These are phyloP conservation scores for Ophiothrix spiculata DNA, from an alignment of 35 echinoderm and acorn worm species.

Conservation along the genomic window DNA sequence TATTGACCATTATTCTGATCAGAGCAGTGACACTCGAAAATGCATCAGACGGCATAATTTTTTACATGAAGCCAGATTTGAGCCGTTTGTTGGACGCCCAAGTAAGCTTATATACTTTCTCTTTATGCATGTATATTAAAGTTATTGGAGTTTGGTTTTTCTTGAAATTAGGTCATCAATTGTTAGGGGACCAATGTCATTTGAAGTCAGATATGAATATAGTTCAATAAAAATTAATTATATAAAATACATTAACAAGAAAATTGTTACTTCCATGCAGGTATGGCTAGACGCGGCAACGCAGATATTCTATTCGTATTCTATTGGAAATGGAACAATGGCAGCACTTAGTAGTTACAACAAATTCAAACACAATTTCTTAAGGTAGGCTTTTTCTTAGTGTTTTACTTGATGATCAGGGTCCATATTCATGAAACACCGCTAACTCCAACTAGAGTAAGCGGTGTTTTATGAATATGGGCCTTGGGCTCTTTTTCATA, in stretches of 20 bases:
- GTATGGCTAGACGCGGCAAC: slow-evolving; percentile 97
- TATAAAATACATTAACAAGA: neutral
- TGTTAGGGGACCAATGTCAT: too few species aligned
- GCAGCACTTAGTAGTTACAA: slow-evolving; percentile 90
- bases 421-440: too few species aligned
- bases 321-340: slow-evolving; percentile 83
- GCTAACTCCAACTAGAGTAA: too few species aligned
- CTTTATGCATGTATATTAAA: too few species aligned
- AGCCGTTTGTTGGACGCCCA: slow-evolving; percentile 55
- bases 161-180: too few species aligned
- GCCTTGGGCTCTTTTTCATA: too few species aligned
- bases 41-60: slow-evolving; percentile 63
- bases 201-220: too few species aligned
- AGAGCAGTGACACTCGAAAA: slow-evolving; percentile 63
- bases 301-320: slow-evolving; percentile 95
- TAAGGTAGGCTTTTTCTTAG: slow-evolving; percentile 86
- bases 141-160: too few species aligned
- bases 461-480: too few species aligned
- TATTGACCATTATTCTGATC: slow-evolving; percentile 75
- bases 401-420: too few species aligned
- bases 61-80: slow-evolving; percentile 83
- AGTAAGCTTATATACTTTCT: slow-evolving; percentile 38
- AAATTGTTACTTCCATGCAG: slow-evolving; percentile 38
- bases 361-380: slow-evolving; percentile 91
- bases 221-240: too few species aligned